Evolutionary conservation across 2,888 invertebrate genomes (phyloP), one percentile per base, ranked within the genome.

Genomic region (Anoplius nigerrimus): DNA sequence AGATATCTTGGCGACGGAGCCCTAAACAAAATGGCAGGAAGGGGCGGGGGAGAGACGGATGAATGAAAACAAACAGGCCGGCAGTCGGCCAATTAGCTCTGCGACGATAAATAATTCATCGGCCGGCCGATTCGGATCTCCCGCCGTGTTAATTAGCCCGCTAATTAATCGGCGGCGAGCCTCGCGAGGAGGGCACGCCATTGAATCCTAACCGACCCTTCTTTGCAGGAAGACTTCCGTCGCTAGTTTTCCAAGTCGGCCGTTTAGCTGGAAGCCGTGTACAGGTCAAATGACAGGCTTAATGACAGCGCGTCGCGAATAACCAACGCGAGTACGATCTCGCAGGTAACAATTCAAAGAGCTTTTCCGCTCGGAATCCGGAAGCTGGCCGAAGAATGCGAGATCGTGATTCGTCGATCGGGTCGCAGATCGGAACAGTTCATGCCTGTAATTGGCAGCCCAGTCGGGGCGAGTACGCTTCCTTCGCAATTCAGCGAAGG

Each of bases 31-130:
- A 5, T 45, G 16, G 13, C 11, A 18, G n/a, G 13, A 48, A 18
- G n/a, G 48, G 16, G n/a, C 18, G 1, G 22, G 11, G 5, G 53
- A 18, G 13, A 4, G 55, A 16, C 5, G 55, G 21, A 1, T 55
- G 15, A 34, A 34, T 20, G 27, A 16, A 45, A 52, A 61, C 43
- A 56, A 48, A 46, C 58, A 56, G 27, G 53, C 46, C 54, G 54
- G 24, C 74, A 75, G 69, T 59, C 64, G 55, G 57, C 77, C 76
- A 83, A 84, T 82, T 82, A 83, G 78, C 76, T 74, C 66, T 66
- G 67, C 74, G 70, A 65, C 64, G 79, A 82, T 84, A 77, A 77
- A 80, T 77, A 75, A 80, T 80, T 80, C 77, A 78, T 78, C 65
- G 75, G 16, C 43, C 68, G n/a, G n/a, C 59, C 71, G 72, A 68